Conservation (phyloP, 2,888 invertebrate species). For the Aleiodes testaceus region DNA sequence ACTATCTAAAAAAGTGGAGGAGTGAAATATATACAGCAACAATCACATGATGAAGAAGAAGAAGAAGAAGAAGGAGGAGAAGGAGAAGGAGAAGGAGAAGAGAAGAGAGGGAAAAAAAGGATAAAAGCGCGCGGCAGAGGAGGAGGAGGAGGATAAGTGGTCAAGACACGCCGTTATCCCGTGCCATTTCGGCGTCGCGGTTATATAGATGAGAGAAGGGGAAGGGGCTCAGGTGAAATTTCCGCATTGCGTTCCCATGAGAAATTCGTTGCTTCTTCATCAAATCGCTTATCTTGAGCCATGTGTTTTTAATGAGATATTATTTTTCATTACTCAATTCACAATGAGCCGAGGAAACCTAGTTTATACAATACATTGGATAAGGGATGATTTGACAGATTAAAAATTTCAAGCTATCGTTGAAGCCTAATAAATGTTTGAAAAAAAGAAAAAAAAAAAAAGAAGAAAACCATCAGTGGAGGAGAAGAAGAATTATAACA, state of each 20-base stretch:
- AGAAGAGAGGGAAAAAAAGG: conserved; percentile 43
- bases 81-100: no score
- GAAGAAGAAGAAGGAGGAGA: conserved; percentile 43
- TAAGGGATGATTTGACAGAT: no score
- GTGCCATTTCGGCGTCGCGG: conserved; percentile 57
- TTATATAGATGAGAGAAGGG: conserved; percentile 49
- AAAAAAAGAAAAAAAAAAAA: no score
- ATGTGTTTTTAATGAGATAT: conserved; percentile 32
- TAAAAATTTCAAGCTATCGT: no score
- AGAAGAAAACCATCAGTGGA: no score
- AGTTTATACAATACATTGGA: no score
- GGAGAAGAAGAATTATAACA: conserved; percentile 53
- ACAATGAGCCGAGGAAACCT: neutral
- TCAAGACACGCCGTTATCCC: conserved; percentile 55
- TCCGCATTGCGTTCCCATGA: conserved; percentile 68
- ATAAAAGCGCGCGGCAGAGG: conserved; percentile 49
- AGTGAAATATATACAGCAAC: conserved; percentile 35
- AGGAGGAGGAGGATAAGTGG: conserved; percentile 53
- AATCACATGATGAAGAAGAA: conserved; percentile 41
- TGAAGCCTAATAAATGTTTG: no score
- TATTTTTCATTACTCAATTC: neutral
- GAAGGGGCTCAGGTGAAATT: conserved; percentile 61
- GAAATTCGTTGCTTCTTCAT: conserved; percentile 59
- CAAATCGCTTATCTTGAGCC: conserved; percentile 45
- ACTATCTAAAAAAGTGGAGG: conserved; percentile 45